Evolutionary conservation across 2,888 invertebrate species (phyloP), one percentile per base, ranked within the genome.

Genomic region (Acleris laterana): DNA sequence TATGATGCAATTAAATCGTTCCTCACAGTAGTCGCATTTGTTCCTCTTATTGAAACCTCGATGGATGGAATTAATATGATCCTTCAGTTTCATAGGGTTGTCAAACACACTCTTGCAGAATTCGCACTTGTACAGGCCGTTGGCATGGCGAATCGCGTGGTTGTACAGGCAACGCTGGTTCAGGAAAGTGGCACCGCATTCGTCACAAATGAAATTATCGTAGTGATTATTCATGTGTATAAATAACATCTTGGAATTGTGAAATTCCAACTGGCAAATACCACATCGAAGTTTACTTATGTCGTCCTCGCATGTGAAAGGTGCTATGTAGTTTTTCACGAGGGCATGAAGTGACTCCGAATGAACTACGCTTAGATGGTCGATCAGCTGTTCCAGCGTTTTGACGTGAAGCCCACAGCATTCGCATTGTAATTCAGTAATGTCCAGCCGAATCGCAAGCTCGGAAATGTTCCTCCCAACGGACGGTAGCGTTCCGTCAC

Each of bases 81-180:
- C 82, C 53, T 85, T 86, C 60, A 88, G 77, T 20, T 90, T 89
- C 28, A 87, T 79, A 42, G 82, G 80, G 0, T 88, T 92, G 19
- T 90, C 82, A 70, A 93, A 93, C 0, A 85, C 77, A 72, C 93
- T 93, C 1, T 83, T 73, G 66, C 93, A 93, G 52, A 76, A 81
- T 0, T 79, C 77, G 60, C 93, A 93, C 20, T 77, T 73, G 51
- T 82, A 84, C 0, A 70, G 72, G 0, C 89, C 89, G 4, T 74
- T 80, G 66, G 77, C 78, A 56, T 89, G 89, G 19, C 80, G 71
- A 17, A 81, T 79, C 19, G 76, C 72, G 59, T 90, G 89, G 0
- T 77, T 73, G 17, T 77, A 76, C 3, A 83, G 62, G 67, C 79
- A 78, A 6, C 77, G 71, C 44, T 76, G 74, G 42, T 78, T 85